Base-by-base conservation (phyloP, 1,140 invertebrate species). In the Amyelois transitella region DNA sequence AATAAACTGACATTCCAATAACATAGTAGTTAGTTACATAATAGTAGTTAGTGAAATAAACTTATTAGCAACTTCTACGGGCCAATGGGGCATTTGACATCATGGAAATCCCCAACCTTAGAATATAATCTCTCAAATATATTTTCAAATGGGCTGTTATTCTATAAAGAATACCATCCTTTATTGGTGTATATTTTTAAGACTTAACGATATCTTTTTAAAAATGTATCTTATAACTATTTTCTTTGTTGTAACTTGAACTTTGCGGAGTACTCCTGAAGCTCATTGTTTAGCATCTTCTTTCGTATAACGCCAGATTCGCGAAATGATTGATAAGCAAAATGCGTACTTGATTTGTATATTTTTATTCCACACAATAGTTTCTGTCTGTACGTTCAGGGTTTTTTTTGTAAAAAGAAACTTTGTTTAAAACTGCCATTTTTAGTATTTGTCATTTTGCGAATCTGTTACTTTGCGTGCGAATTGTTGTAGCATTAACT, bases 401-500 rank as follows among this genome's bases (percentile, higher is more conserved):
- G n/a, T n/a, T n/a, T 5, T 2, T 38, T 38, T 14, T 14, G 12
- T n/a, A 38, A 38, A 1, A 2, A 3, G n/a, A 14, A 38, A n/a
- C n/a, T n/a, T 14, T 14, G 32, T 5, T 14, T 38, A 4, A 38
- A 38, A 14, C 32, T 14, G 32, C 3, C 32, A 8, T 8, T 28
- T 38, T 38, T 12, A 12, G 5, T 38, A 14, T 38, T 38, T 28
- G 7, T 28, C 25, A 28, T 28, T 14, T 38, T 38, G 7, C 32
- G 32, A 38, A 14, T 38, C 12, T 38, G 32, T 12, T 5, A 38
- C 17, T 38, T 38, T 38, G 32, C 32, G n/a, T 8, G 32, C 32
- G 32, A 38, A 38, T 38, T 14, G 32, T 38, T 14, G n/a, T 38
- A 38, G 32, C n/a, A 2, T 24, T 72, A 66, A 62, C 45, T 44